Conservation (phyloP, 2,888 invertebrate species). For the Villa cingulata region DNA sequence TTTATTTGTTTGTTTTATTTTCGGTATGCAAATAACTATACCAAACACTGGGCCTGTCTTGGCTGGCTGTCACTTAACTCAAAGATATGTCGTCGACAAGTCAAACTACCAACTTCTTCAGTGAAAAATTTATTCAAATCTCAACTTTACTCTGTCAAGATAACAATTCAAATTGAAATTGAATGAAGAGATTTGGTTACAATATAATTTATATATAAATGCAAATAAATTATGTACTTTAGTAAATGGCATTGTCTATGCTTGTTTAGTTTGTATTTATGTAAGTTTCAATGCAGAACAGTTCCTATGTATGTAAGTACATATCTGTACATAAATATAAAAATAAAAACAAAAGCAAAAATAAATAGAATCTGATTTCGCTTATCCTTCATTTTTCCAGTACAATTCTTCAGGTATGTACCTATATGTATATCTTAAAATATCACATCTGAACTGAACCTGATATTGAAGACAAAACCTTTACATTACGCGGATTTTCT, state of each 20-base stretch:
- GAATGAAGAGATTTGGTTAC: slow-evolving; percentile 37
- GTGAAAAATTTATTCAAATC: slow-evolving; percentile 27
- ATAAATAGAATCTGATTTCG: too few species aligned
- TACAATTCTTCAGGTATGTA: too few species aligned
- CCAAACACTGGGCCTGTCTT: slow-evolving; percentile 6
- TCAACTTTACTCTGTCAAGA: slow-evolving; percentile 31
- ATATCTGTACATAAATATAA: neutral
- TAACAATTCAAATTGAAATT: slow-evolving; percentile 36
- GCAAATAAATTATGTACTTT: slow-evolving; percentile 27
- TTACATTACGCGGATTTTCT: neutral
- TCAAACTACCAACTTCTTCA: slow-evolving; percentile 10
- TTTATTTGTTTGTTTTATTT: slow-evolving; percentile 6
- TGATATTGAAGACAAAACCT: too few species aligned
- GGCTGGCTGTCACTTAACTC: slow-evolving; percentile 8
- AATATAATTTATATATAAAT: slow-evolving; percentile 35
- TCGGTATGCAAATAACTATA: slow-evolving; percentile 8
- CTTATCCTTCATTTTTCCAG: too few species aligned
- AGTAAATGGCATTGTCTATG: slow-evolving; percentile 11
- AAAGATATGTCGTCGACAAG: slow-evolving; percentile 12
- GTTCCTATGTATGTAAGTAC: too few species aligned
- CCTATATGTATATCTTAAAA: too few species aligned
- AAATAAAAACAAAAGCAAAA: neutral
- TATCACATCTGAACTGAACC: too few species aligned
- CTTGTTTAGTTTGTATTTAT: slow-evolving; percentile 4
- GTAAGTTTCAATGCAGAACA: neutral